Evolutionary conservation across 2,797 vertebrate species (phyloP).

Genomic region (Adelosebastes latens): DNA sequence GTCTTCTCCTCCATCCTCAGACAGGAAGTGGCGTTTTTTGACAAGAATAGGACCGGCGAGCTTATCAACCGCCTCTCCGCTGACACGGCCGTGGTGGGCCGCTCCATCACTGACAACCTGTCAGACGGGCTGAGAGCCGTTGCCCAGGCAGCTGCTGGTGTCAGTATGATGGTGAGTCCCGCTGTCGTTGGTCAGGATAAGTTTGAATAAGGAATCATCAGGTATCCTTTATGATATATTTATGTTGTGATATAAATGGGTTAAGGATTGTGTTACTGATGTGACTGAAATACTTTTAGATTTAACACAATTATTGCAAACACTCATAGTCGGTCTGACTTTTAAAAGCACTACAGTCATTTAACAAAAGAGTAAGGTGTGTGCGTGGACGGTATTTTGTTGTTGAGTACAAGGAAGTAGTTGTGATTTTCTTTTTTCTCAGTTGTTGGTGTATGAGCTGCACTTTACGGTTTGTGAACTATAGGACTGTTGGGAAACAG

Average conservation of each 20-base stretch:
- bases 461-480: background rate
- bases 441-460: background rate
- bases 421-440: background rate
- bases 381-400: background rate
- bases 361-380: background rate
- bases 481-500: background rate
- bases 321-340: background rate
- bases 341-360: background rate
- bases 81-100: conserved; percentile 90
- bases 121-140: conserved; percentile 94
- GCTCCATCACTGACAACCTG: conserved; percentile 94
- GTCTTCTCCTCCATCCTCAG: conserved; percentile 93
- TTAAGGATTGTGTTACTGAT: background rate
- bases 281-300: background rate
- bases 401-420: conserved; percentile 10
- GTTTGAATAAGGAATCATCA: background rate
- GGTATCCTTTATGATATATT: background rate
- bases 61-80: conserved; percentile 96
- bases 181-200: background rate
- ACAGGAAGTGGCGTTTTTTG: conserved; percentile 97
- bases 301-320: background rate
- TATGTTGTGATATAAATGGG: background rate
- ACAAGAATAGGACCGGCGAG: conserved; percentile 93
- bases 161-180: conserved; percentile 96
- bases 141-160: conserved; percentile 90